A percentile compares a stretch with the other conserved stretches of the same genome.
phyloP scores from a whole-genome alignment of 1,140 invertebrate genomes.

The Pseudobourletiella spinata region DNA sequence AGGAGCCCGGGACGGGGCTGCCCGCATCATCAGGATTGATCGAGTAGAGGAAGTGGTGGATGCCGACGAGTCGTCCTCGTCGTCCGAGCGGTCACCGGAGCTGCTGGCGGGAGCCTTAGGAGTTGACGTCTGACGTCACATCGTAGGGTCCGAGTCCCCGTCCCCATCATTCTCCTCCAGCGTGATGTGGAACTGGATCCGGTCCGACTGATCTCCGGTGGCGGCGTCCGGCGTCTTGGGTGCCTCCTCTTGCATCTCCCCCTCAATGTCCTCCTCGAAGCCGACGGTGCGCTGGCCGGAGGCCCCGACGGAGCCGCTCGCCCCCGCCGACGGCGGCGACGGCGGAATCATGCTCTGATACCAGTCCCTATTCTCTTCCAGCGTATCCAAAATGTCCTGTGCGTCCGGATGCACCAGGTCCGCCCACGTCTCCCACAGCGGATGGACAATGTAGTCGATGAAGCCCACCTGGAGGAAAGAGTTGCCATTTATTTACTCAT shows the following conservation, averaged over 20 bases:
- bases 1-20: neutral
- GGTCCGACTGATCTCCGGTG: constrained; percentile 9
- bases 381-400: constrained; percentile 90
- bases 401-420: constrained; percentile 97
- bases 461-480: constrained; percentile 71
- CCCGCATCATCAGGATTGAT: neutral
- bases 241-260: constrained; percentile 30
- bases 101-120: neutral
- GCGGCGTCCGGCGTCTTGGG: neutral
- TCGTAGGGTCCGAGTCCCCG: constrained; percentile 35
- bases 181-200: constrained; percentile 57
- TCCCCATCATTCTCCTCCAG: constrained; percentile 68
- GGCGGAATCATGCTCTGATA: constrained; percentile 64
- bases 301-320: neutral
- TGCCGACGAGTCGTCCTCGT: neutral
- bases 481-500: neutral
- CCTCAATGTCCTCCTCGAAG: constrained; percentile 25
- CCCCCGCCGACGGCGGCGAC: neutral
- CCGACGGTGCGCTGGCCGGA: neutral
- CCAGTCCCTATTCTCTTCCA: constrained; percentile 98
- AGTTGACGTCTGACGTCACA: constrained; percentile 45
- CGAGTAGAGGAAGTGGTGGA: constrained; percentile 3
- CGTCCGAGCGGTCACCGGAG: neutral
- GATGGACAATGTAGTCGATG: constrained; percentile 99
- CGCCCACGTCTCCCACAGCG: constrained; percentile 98